Evolutionary conservation across 2,888 invertebrate species (phyloP).

Genomic region (Drosophila parthenogenetica): DNA sequence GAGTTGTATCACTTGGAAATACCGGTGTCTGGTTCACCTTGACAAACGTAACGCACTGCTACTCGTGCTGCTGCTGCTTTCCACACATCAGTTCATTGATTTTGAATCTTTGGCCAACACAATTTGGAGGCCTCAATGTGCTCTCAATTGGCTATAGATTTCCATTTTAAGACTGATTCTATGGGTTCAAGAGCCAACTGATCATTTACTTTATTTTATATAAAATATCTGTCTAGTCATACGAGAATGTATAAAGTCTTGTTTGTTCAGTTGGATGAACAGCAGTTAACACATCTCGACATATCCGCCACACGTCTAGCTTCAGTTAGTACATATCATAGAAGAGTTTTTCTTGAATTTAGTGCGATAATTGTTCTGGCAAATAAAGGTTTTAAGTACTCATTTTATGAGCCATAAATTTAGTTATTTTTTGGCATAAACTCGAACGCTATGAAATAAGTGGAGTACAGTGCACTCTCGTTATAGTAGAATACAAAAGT

Average conservation of each 20-base stretch:
- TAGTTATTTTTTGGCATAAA: not conserved
- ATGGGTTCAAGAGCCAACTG: slow-evolving; percentile 9
- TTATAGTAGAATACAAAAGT: no score
- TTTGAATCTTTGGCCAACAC: slow-evolving; percentile 20
- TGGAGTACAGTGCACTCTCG: not conserved
- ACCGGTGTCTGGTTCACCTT: slow-evolving; percentile 51
- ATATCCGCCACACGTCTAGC: slow-evolving; percentile 7
- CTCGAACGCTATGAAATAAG: not conserved
- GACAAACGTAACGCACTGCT: slow-evolving; percentile 30
- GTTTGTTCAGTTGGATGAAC: slow-evolving; percentile 41
- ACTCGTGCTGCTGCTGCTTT: slow-evolving; percentile 32
- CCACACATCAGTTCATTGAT: slow-evolving; percentile 63
- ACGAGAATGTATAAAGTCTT: not conserved
- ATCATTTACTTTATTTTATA: slow-evolving; percentile 4
- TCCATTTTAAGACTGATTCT: slow-evolving; percentile 28
- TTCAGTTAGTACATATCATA: slow-evolving; percentile 4
- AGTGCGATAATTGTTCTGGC: slow-evolving; percentile 23
- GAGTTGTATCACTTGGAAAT: slow-evolving; percentile 36
- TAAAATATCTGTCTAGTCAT: slow-evolving; percentile 6
- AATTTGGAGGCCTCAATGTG: slow-evolving; percentile 34
- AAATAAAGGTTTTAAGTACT: slow-evolving; percentile 16
- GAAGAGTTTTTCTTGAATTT: not conserved
- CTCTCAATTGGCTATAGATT: slow-evolving; percentile 24
- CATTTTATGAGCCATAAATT: slow-evolving; percentile 17
- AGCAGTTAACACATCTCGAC: slow-evolving; percentile 10